Percentiles rank a stretch among this genome's conserved stretches.
These are phyloP conservation scores for Tethya wilhelma DNA, from an alignment of 37 sponge, comb jelly and placozoan genomes.

Conservation along the genomic window DNA sequence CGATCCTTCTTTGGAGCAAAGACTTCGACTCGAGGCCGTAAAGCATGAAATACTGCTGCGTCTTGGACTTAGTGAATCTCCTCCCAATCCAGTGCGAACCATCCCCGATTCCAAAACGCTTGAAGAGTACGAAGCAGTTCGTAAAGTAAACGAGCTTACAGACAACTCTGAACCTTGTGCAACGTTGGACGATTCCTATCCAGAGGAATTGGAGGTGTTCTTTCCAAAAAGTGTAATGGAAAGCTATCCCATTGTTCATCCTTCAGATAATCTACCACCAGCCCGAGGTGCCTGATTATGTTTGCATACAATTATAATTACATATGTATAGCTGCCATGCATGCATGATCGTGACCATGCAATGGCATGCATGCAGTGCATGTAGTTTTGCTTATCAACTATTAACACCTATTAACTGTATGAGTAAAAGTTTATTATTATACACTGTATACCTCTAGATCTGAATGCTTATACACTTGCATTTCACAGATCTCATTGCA, in stretches of 20 bases:
- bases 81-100: background rate
- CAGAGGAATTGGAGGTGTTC: constrained; percentile 2
- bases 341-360: too few species aligned
- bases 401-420: too few species aligned
- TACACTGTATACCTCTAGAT: too few species aligned
- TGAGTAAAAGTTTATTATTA: too few species aligned
- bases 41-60: constrained; percentile 37
- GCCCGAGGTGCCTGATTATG: too few species aligned
- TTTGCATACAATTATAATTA: too few species aligned
- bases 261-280: too few species aligned
- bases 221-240: background rate
- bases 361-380: too few species aligned
- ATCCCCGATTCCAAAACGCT: background rate
- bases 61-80: constrained; percentile 6
- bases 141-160: background rate
- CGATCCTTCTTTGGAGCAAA: background rate
- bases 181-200: background rate
- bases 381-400: too few species aligned
- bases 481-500: too few species aligned
- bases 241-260: background rate
- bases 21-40: background rate
- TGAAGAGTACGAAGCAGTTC: constrained; percentile 16
- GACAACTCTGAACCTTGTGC: background rate
- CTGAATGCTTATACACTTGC: too few species aligned
- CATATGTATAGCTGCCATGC: too few species aligned